Conservation (phyloP, 2,888 invertebrate genomes). For the Microplitis deprimator region DNA sequence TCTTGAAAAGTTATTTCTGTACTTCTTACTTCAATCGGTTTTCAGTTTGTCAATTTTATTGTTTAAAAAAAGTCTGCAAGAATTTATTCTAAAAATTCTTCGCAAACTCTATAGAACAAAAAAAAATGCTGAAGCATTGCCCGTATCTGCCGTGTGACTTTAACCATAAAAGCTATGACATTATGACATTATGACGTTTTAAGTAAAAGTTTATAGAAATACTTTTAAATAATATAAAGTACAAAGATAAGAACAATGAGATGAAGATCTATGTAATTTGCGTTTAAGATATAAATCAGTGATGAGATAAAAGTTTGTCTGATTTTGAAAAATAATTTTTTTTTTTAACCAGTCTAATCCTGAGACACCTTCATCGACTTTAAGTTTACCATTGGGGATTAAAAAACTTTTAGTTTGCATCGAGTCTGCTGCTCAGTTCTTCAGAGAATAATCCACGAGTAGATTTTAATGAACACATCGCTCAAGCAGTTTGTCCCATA, state of each 20-base stretch:
- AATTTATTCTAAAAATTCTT: slow-evolving; percentile 29
- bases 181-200: neutral
- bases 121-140: slow-evolving; percentile 28
- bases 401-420: slow-evolving; percentile 10
- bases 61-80: slow-evolving; percentile 13
- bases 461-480: slow-evolving; percentile 17
- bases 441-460: slow-evolving; percentile 1
- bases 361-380: slow-evolving; percentile 5
- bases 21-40: slow-evolving; percentile 34
- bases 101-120: slow-evolving; percentile 23
- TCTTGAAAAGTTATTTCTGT: slow-evolving; percentile 7
- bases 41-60: slow-evolving; percentile 39
- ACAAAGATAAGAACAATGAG: neutral
- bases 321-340: neutral
- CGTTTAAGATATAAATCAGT: neutral
- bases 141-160: slow-evolving; percentile 25
- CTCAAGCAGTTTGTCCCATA: slow-evolving; percentile 18
- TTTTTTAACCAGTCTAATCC: neutral
- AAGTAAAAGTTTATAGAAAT: neutral
- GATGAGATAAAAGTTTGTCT: neutral
- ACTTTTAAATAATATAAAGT: neutral
- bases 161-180: slow-evolving; percentile 31
- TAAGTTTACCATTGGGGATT: slow-evolving; percentile 7
- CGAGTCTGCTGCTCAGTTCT: neutral
- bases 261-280: neutral